A percentile compares a stretch with the other conserved stretches of the same genome.
phyloP scores from a whole-genome alignment of 37 sponge, comb jelly and placozoan genomes.

The Theonella swinhoei region DNA sequence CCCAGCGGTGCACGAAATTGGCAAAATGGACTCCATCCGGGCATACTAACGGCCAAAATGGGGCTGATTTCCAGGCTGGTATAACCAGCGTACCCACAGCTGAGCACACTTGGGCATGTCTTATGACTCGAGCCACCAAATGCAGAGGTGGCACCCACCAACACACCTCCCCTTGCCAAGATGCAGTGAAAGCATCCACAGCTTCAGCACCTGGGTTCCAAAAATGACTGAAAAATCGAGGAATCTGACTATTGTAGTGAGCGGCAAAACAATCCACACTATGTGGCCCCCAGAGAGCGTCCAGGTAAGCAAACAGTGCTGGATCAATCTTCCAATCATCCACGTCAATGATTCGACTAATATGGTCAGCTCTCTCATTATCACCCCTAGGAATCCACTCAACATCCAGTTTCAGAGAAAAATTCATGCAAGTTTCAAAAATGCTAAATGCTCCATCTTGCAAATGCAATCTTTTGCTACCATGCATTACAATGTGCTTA shows the following conservation, averaged over 20 bases:
- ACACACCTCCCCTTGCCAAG: not conserved
- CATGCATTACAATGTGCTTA: not conserved
- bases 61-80: constrained; percentile 17
- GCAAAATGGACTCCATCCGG: constrained; percentile 7
- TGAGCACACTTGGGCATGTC: constrained; percentile 5
- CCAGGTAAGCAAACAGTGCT: not conserved
- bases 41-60: constrained; percentile 24
- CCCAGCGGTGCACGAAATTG: not conserved
- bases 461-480: not conserved
- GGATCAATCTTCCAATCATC: constrained; percentile 22
- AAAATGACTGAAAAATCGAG: not conserved
- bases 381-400: constrained; percentile 10
- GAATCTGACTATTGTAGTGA: not conserved
- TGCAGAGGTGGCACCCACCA: constrained; percentile 8
- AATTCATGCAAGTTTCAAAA: not conserved
- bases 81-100: constrained; percentile 6
- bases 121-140: not conserved
- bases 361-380: constrained; percentile 5
- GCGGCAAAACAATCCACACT: constrained; percentile 11
- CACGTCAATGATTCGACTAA: constrained; percentile 9
- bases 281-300: constrained; percentile 15
- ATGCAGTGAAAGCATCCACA: constrained; percentile 1
- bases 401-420: not conserved
- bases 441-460: constrained; percentile 8
- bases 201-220: not conserved